These are phyloP conservation scores for Neoscelio sp. DNA, from an alignment of 2,888 invertebrate genomes.

Conservation along the genomic window DNA sequence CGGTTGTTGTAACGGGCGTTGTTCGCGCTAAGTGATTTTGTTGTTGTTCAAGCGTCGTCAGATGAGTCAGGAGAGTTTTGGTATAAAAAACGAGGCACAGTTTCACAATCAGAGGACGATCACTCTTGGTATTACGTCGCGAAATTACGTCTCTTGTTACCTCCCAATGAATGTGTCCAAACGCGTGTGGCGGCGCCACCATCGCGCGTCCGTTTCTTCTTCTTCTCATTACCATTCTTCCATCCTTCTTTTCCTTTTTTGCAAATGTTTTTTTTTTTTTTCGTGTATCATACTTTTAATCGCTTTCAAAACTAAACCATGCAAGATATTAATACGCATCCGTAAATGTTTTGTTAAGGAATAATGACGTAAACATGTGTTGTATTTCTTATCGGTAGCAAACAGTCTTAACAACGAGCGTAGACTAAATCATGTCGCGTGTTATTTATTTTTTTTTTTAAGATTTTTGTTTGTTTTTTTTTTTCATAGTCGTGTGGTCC, in stretches of 20 bases:
- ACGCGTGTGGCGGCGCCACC: conserved; percentile 72
- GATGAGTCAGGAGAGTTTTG: conserved; percentile 76
- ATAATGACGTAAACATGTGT: conserved; percentile 78
- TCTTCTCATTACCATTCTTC: conserved; percentile 33
- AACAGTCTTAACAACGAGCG: conserved; percentile 82
- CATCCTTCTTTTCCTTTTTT: conserved; percentile 1
- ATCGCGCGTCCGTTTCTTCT: conserved; percentile 32
- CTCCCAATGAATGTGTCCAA: conserved; percentile 82
- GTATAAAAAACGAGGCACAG: conserved; percentile 82
- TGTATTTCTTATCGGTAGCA: conserved; percentile 81
- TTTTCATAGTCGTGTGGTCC: conserved; percentile 79
- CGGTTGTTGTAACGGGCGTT: conserved; percentile 56
- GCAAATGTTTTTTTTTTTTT: background rate
- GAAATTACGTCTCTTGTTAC: conserved; percentile 78
- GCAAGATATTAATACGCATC: conserved; percentile 81
- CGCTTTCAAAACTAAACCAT: conserved; percentile 81
- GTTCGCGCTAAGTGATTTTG: too few species aligned
- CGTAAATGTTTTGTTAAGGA: conserved; percentile 75
- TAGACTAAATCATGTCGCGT: conserved; percentile 81
- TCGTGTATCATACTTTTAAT: conserved; percentile 69
- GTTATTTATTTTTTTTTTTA: conserved; percentile 17
- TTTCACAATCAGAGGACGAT: conserved; percentile 80
- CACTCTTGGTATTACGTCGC: conserved; percentile 73
- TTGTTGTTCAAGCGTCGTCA: conserved; percentile 71
- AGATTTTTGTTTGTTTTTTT: conserved; percentile 8